Percentiles rank a stretch among this genome's conserved stretches.
Conservation (phyloP, 2,113 vertebrate species). For the Sminthopsis crassicaudata region DNA sequence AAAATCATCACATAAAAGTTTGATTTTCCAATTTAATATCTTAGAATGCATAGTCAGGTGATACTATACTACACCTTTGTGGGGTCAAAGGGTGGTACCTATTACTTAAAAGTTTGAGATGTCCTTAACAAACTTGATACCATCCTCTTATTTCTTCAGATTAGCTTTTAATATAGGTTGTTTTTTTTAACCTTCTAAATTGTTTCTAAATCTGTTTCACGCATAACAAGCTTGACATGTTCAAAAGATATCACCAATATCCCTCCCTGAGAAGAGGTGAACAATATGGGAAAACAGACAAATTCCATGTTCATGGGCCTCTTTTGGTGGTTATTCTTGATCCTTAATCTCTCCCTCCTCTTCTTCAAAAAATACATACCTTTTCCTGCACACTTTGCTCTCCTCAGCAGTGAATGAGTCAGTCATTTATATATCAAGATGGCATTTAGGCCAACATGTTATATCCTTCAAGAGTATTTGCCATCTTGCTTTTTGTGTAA, state of each 20-base stretch:
- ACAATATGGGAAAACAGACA: neutral
- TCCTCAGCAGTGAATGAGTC: neutral
- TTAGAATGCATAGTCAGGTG: conserved; percentile 72
- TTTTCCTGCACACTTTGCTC: neutral
- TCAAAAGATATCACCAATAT: neutral
- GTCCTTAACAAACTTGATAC: conserved; percentile 51
- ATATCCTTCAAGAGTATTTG: neutral
- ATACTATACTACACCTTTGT: conserved; percentile 53
- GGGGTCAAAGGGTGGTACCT: conserved; percentile 61
- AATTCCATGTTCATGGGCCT: neutral
- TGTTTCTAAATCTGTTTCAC: conserved; percentile 30
- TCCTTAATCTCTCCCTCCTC: too few species aligned
- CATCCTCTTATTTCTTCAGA: conserved; percentile 42
- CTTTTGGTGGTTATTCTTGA: neutral
- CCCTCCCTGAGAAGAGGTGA: neutral
- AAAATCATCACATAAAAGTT: conserved; percentile 73
- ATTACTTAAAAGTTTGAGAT: conserved; percentile 51
- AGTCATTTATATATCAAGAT: neutral
- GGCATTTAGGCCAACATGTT: neutral
- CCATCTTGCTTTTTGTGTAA: neutral
- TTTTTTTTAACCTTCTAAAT: conserved; percentile 41
- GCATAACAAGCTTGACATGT: neutral
- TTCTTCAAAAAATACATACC: neutral
- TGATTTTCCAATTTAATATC: conserved; percentile 72
- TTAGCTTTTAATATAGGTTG: conserved; percentile 56